phyloP scores from a whole-genome alignment of 1,140 invertebrate species.

The Chionoecetes opilio region DNA sequence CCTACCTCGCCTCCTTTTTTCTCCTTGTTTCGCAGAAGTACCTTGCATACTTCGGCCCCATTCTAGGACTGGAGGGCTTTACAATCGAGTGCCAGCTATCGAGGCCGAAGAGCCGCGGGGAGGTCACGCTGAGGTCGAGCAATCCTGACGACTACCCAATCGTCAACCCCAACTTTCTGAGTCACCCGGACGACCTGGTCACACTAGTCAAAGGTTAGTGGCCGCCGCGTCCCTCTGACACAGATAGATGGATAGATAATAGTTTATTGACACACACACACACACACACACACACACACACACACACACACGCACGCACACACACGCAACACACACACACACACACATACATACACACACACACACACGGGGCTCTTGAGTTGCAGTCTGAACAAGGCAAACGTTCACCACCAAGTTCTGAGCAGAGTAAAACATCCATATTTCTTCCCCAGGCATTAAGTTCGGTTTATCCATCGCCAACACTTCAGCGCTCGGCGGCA shows the following conservation, averaged over 20 bases:
- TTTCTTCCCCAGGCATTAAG: not conserved
- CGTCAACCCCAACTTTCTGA: conserved; percentile 43
- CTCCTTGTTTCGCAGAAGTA: conserved; percentile 79
- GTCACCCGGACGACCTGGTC: conserved; percentile 34
- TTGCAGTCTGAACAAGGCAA: no score
- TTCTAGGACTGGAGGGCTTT: not conserved
- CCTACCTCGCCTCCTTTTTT: not conserved
- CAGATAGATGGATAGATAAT: no score
- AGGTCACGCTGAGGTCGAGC: not conserved
- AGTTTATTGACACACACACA: no score
- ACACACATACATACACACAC: not conserved
- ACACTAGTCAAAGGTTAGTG: conserved; percentile 24
- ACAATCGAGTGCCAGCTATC: not conserved
- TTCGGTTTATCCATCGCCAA: not conserved
- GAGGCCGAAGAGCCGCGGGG: not conserved
- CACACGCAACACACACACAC: no score
- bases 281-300: no score
- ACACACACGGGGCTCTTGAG: no score
- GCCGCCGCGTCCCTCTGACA: not conserved
- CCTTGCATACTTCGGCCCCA: not conserved
- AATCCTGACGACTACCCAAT: conserved; percentile 29
- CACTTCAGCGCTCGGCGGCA: not conserved
- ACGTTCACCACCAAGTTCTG: no score
- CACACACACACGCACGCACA: no score
- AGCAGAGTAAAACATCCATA: no score